These are phyloP conservation scores for Pithecia hirsuta DNA, from an alignment of 2,797 vertebrate species.

Conservation along the genomic window DNA sequence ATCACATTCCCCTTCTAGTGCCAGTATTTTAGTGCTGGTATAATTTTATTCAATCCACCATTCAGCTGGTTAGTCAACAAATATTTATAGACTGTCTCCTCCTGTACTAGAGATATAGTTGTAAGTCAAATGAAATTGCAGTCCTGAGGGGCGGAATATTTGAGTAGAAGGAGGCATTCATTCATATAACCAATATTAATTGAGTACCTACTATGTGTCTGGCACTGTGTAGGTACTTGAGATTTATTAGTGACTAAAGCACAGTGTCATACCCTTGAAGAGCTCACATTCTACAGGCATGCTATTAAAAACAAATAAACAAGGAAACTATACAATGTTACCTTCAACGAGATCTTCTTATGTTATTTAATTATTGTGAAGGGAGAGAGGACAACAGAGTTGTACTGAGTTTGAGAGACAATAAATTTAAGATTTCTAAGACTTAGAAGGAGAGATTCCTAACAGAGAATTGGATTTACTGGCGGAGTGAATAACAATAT, in stretches of 20 bases:
- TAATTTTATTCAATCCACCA: not conserved
- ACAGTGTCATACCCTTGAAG: not conserved
- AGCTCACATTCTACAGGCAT: not conserved
- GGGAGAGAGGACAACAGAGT: not conserved
- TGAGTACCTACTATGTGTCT: not conserved
- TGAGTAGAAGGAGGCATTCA: not conserved
- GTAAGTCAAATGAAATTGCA: not conserved
- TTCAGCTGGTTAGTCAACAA: not conserved
- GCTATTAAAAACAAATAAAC: not conserved
- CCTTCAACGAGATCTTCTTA: not conserved
- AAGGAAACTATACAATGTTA: not conserved
- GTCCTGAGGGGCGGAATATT: not conserved
- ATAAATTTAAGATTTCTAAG: not conserved
- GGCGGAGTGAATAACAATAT: not conserved
- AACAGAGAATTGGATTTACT: not conserved
- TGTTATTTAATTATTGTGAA: not conserved
- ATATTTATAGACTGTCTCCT: not conserved
- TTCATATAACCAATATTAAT: not conserved
- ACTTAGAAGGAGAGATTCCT: not conserved
- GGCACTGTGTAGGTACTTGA: not conserved
- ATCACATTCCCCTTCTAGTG: not conserved
- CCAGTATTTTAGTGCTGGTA: not conserved
- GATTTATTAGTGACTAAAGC: not conserved
- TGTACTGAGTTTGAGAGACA: not conserved
- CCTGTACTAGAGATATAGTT: not conserved